These are phyloP conservation scores for Drosophila pallidifrons DNA, from an alignment of 1,140 invertebrate genomes.

Conservation along the genomic window DNA sequence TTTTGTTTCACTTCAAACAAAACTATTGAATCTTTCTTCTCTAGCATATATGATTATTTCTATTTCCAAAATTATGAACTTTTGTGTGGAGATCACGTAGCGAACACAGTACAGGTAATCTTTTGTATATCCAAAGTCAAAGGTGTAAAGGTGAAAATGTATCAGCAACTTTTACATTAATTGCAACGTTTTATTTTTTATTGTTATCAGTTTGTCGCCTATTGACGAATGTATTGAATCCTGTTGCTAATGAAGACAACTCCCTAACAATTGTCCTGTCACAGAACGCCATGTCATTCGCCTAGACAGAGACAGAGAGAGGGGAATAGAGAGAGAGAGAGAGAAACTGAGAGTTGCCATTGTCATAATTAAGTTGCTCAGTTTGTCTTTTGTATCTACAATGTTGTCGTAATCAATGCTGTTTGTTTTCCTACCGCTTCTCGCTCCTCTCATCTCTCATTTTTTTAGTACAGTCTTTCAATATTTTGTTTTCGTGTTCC, in stretches of 20 bases:
- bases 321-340: not conserved
- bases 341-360: slow-evolving; percentile 12
- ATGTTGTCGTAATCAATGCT: slow-evolving; percentile 52
- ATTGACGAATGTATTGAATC: slow-evolving; percentile 13
- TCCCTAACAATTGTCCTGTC: slow-evolving; percentile 53
- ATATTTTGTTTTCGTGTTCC: slow-evolving; percentile 25
- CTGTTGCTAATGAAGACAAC: slow-evolving; percentile 49
- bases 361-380: slow-evolving; percentile 54
- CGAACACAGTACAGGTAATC: slow-evolving; percentile 9
- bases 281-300: slow-evolving; percentile 51
- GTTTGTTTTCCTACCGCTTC: slow-evolving; percentile 52
- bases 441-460: not conserved
- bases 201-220: slow-evolving; percentile 33
- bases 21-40: slow-evolving; percentile 39
- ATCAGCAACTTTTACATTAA: slow-evolving; percentile 43
- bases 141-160: slow-evolving; percentile 20
- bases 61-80: slow-evolving; percentile 19
- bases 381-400: slow-evolving; percentile 18
- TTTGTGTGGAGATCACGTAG: slow-evolving; percentile 14
- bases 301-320: not conserved
- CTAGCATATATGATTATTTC: slow-evolving; percentile 5
- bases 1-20: slow-evolving; percentile 59
- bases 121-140: slow-evolving; percentile 4
- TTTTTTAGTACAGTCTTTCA: slow-evolving; percentile 37
- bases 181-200: slow-evolving; percentile 21